These are phyloP conservation scores for Excalfactoria chinensis DNA, from an alignment of 2,113 vertebrate genomes.

Conservation along the genomic window DNA sequence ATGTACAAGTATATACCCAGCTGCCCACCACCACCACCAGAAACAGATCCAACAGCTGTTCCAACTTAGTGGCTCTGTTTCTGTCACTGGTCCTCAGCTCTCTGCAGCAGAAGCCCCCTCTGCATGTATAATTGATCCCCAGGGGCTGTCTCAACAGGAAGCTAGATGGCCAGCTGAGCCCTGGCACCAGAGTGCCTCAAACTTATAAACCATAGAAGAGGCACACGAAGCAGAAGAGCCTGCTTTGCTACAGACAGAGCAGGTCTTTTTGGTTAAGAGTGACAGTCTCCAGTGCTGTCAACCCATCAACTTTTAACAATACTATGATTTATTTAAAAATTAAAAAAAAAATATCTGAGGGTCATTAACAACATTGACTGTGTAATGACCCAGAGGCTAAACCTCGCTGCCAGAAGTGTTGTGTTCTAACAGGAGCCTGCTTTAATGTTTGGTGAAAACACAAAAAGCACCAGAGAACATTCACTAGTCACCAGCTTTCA, in stretches of 20 bases:
- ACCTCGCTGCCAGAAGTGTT: constrained; percentile 8
- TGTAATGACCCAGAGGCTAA: constrained; percentile 7
- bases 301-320: not conserved
- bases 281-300: not conserved
- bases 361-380: constrained; percentile 28
- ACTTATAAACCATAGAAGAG: not conserved
- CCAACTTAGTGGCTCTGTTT: not conserved
- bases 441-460: not conserved
- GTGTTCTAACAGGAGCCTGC: not conserved
- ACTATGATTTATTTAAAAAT: not conserved
- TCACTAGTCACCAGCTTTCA: constrained; percentile 17
- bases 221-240: not conserved
- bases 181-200: not conserved
- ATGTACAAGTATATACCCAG: not conserved
- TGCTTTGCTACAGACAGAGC: not conserved
- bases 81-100: not conserved
- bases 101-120: not conserved
- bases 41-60: constrained; percentile 33
- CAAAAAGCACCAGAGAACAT: constrained; percentile 18
- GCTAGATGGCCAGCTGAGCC: constrained; percentile 40
- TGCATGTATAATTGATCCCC: not conserved
- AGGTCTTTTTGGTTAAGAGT: not conserved
- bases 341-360: not conserved
- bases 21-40: constrained; percentile 2
- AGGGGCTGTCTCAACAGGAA: not conserved